These are phyloP conservation scores for Pollenia labialis DNA, from an alignment of 2,888 invertebrate genomes.

Conservation along the genomic window DNA sequence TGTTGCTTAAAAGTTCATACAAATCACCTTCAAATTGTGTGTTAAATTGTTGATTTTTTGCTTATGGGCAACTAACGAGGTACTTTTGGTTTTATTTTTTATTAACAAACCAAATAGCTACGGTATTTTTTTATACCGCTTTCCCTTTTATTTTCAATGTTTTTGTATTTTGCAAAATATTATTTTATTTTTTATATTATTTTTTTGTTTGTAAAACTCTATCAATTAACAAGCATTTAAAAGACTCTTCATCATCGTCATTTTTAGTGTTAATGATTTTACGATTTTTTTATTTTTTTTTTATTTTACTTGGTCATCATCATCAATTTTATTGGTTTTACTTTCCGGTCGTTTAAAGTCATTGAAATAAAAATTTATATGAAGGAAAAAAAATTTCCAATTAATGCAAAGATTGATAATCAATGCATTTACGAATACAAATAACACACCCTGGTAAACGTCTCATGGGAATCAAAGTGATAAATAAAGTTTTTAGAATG, in stretches of 20 bases:
- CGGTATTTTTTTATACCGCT: conserved; percentile 17
- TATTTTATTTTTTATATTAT: neutral
- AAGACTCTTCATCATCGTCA: conserved; percentile 21
- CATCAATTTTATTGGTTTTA: conserved; percentile 69
- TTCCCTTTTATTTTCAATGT: conserved; percentile 17
- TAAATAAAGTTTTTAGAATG: neutral
- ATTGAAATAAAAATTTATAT: conserved; percentile 34
- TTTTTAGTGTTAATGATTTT: conserved; percentile 19
- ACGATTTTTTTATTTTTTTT: neutral
- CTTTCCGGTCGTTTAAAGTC: conserved; percentile 70
- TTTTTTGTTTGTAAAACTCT: neutral
- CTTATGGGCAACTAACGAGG: conserved; percentile 16
- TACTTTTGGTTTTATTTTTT: conserved; percentile 21
- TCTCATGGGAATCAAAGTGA: neutral
- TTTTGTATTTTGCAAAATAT: neutral
- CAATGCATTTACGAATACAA: neutral
- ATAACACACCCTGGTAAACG: conserved; percentile 52
- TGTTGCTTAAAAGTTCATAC: conserved; percentile 46
- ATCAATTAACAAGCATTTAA: conserved; percentile 2
- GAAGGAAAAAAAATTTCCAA: conserved; percentile 16
- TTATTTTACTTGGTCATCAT: conserved; percentile 39
- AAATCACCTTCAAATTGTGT: conserved; percentile 69
- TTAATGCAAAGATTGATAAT: neutral
- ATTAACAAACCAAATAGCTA: conserved; percentile 3
- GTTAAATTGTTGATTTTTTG: conserved; percentile 68